Percentiles rank a stretch among this genome's conserved stretches.
These are phyloP conservation scores for Himantopus leucocephalus DNA, from an alignment of 2,113 vertebrate species.

Conservation along the genomic window DNA sequence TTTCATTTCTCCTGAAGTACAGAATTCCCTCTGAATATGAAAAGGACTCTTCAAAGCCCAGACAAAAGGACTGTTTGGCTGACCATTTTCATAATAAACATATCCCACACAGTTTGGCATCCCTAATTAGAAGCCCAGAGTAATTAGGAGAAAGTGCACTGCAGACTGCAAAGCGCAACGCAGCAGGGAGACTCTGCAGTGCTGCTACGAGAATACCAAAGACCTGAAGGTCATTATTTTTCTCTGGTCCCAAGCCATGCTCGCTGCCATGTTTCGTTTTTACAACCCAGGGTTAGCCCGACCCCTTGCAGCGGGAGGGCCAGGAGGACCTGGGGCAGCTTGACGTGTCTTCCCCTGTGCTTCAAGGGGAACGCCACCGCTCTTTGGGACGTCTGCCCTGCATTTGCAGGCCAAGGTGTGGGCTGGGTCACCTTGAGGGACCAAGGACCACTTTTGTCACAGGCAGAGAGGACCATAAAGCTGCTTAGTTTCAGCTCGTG, in stretches of 20 bases:
- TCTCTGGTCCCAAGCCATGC: not conserved
- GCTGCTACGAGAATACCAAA: not conserved
- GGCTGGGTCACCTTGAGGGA: not conserved
- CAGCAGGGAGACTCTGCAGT: not conserved
- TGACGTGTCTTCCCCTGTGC: fast-evolving
- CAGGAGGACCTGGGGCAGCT: not conserved
- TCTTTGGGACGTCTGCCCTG: fast-evolving
- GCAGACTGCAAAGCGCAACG: not conserved
- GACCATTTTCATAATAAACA: slow-evolving; percentile 46
- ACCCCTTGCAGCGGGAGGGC: not conserved
- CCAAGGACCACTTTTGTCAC: not conserved
- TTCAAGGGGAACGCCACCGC: fast-evolving
- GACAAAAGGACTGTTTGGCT: slow-evolving; percentile 30
- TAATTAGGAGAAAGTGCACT: slow-evolving; percentile 32
- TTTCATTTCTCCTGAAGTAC: slow-evolving; percentile 11
- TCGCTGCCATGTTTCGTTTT: not conserved
- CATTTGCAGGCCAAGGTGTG: not conserved
- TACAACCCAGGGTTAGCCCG: not conserved
- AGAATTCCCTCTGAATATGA: slow-evolving; percentile 43
- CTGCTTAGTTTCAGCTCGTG: not conserved
- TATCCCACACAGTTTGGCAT: slow-evolving; percentile 39
- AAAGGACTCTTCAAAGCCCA: slow-evolving; percentile 28
- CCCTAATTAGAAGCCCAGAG: slow-evolving; percentile 28
- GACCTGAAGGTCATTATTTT: slow-evolving; percentile 5
- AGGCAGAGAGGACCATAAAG: not conserved